These are phyloP conservation scores for Neosilurus mollespiculum DNA, from an alignment of 2,797 vertebrate species.

Conservation along the genomic window DNA sequence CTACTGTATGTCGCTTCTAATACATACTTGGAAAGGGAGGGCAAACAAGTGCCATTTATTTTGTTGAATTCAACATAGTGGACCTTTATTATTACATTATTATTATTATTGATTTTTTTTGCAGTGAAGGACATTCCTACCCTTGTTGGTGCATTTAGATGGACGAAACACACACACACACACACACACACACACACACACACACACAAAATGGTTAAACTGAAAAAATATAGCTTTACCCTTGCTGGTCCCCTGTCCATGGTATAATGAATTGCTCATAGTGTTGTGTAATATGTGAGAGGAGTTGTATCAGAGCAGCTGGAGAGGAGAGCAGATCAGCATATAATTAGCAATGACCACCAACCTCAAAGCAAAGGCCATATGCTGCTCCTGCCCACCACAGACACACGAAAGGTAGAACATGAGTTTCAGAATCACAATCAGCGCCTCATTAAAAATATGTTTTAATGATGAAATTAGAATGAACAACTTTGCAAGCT, in stretches of 20 bases:
- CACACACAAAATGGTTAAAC: background rate
- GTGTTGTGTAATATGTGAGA: conserved; percentile 6
- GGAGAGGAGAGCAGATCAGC: conserved; percentile 32
- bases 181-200: background rate
- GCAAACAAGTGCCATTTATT: too few species aligned
- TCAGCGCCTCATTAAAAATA: conserved; percentile 10
- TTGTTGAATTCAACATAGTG: too few species aligned
- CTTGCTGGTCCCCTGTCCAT: background rate
- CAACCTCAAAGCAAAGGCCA: conserved; percentile 48
- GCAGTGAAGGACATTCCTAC: background rate
- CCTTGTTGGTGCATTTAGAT: background rate
- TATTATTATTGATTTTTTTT: background rate
- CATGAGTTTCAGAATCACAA: background rate
- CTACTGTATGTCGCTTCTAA: too few species aligned
- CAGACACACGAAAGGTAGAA: conserved; percentile 9
- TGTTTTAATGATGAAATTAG: conserved; percentile 10
- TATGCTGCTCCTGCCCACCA: conserved; percentile 31
- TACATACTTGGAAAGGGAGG: too few species aligned
- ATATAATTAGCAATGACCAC: conserved; percentile 45
- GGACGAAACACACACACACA: background rate
- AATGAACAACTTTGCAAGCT: background rate
- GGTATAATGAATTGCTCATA: conserved; percentile 24
- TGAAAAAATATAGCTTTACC: background rate
- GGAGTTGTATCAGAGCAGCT: conserved; percentile 25
- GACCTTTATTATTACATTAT: too few species aligned